phyloP scores from a whole-genome alignment of 1,140 invertebrate species.

The Neomicropteryx cornuta region DNA sequence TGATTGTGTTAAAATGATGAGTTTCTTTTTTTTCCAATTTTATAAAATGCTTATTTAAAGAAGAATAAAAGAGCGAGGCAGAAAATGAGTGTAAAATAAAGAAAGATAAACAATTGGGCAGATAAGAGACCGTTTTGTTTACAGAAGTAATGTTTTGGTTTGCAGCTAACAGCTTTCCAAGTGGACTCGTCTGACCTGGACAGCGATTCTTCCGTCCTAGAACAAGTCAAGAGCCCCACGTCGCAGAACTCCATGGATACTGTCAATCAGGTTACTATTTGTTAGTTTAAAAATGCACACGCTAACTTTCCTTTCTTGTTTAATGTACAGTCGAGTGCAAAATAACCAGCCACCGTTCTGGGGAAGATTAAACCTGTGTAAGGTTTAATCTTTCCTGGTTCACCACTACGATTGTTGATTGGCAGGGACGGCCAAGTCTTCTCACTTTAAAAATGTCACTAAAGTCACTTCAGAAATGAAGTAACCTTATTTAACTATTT shows the following conservation, averaged over 20 bases:
- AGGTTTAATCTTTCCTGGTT: too few species aligned
- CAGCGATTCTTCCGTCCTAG: constrained; percentile 48
- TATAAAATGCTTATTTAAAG: too few species aligned
- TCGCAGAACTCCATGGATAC: constrained; percentile 35
- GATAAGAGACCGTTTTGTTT: too few species aligned
- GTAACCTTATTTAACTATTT: neutral
- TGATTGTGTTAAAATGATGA: too few species aligned
- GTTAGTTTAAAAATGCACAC: neutral
- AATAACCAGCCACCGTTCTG: too few species aligned
- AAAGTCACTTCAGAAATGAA: neutral
- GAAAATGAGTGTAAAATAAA: too few species aligned
- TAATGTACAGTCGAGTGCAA: neutral
- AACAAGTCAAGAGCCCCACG: constrained; percentile 31
- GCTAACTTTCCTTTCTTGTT: neutral
- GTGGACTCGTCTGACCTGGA: constrained; percentile 44
- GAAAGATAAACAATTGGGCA: too few species aligned
- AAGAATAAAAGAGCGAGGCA: too few species aligned
- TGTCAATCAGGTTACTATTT: constrained; percentile 31
- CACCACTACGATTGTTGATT: neutral
- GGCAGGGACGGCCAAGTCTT: neutral
- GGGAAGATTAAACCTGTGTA: too few species aligned
- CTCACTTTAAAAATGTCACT: neutral
- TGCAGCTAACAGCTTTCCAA: too few species aligned
- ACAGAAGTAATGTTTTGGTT: too few species aligned
- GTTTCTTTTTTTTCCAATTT: too few species aligned